phyloP scores from a whole-genome alignment of 2,797 vertebrate genomes.

The Eupleurogrammus muticus region DNA sequence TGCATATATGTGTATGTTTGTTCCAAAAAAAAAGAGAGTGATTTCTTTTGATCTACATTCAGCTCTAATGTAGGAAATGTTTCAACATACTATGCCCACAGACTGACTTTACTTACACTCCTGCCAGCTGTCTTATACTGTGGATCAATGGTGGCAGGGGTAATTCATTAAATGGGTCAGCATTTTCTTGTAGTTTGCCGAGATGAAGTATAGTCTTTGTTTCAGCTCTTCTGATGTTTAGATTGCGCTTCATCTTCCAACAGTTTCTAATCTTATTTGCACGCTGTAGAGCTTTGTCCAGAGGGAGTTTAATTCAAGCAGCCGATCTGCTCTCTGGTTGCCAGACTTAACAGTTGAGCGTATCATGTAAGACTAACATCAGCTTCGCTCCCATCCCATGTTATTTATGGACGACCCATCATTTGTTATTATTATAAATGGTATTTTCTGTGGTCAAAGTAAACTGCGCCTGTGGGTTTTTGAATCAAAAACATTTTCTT shows the following conservation, averaged over 20 bases:
- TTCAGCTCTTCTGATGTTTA: conserved; percentile 47
- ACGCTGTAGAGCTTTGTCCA: conserved; percentile 19
- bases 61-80: conserved; percentile 62
- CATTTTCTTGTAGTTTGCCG: conserved; percentile 31
- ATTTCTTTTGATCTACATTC: conserved; percentile 60
- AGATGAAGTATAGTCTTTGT: conserved; percentile 40
- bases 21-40: conserved; percentile 9
- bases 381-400: conserved; percentile 18
- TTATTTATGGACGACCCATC: conserved; percentile 32
- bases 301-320: conserved; percentile 27
- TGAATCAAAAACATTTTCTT: not conserved
- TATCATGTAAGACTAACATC: conserved; percentile 23
- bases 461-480: conserved; percentile 2
- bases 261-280: conserved; percentile 42
- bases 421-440: conserved; percentile 25
- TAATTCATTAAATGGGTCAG: conserved; percentile 38
- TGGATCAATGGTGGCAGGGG: conserved; percentile 36
- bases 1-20: too few relatives aligned
- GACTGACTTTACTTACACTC: conserved; percentile 36
- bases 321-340: conserved; percentile 12
- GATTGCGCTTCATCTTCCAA: conserved; percentile 39
- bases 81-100: conserved; percentile 45
- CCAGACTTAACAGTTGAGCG: conserved; percentile 33
- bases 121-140: conserved; percentile 48
- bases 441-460: conserved; percentile 19